These are phyloP conservation scores for Pomacea canaliculata DNA, from an alignment of 2,888 invertebrate genomes.

Conservation along the genomic window DNA sequence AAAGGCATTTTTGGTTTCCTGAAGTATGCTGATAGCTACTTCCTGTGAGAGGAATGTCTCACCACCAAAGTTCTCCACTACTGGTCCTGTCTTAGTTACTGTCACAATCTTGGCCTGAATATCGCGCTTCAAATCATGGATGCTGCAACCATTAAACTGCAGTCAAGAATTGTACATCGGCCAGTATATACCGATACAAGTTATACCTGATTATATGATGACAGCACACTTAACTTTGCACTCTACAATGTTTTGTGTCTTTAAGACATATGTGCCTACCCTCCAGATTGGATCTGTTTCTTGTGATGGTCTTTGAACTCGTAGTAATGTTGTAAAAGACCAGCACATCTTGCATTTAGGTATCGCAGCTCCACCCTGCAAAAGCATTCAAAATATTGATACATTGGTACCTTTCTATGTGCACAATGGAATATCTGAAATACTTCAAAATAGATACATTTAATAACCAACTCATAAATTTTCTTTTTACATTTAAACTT, in stretches of 20 bases:
- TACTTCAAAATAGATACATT: too few species aligned
- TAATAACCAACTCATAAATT: too few species aligned
- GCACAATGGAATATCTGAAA: too few species aligned
- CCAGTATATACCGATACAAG: constrained; percentile 4
- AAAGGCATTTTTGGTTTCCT: constrained; percentile 90
- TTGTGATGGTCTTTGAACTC: constrained; percentile 94
- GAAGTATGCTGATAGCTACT: constrained; percentile 89
- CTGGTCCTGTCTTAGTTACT: constrained; percentile 76
- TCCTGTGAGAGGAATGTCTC: constrained; percentile 92
- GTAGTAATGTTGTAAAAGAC: constrained; percentile 87
- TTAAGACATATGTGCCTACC: constrained; percentile 72
- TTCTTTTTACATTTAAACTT: too few species aligned
- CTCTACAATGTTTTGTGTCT: too few species aligned
- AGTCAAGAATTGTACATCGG: neutral
- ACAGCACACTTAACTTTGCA: neutral
- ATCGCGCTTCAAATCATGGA: constrained; percentile 93
- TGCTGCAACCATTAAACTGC: constrained; percentile 72
- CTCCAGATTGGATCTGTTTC: constrained; percentile 89
- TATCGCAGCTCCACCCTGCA: constrained; percentile 61
- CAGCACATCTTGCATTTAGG: constrained; percentile 82
- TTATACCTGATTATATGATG: neutral
- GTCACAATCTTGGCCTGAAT: constrained; percentile 93
- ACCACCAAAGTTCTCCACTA: constrained; percentile 93
- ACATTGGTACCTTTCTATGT: too few species aligned
- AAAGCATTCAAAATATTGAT: neutral